Evolutionary conservation across 2,888 invertebrate species (phyloP).

Genomic region (Clepsis dumicolana): DNA sequence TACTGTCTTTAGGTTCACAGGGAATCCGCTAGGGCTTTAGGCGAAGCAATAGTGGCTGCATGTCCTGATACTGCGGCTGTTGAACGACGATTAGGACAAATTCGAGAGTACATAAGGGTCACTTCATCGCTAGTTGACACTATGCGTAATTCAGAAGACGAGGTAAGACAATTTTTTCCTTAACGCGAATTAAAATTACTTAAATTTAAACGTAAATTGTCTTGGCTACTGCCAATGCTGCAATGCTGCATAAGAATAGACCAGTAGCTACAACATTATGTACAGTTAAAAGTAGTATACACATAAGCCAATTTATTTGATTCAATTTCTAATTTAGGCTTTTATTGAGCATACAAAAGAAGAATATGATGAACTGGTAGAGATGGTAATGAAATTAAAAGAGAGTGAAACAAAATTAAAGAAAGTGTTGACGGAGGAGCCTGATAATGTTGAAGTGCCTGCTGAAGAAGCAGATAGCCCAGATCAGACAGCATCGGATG

Average conservation of each 20-base stretch:
- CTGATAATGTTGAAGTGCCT: constrained; percentile 73
- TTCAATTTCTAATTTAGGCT: constrained; percentile 79
- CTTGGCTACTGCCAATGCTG: constrained; percentile 1
- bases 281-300: constrained; percentile 30
- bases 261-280: constrained; percentile 17
- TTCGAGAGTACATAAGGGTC: constrained; percentile 90
- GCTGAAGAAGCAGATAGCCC: constrained; percentile 58
- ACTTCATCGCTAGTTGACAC: constrained; percentile 90
- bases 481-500: constrained; percentile 46
- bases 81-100: constrained; percentile 89
- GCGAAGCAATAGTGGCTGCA: constrained; percentile 80
- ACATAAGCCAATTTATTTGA: constrained; percentile 44
- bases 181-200: neutral
- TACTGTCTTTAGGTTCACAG: constrained; percentile 64
- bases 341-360: constrained; percentile 83
- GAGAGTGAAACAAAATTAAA: constrained; percentile 90
- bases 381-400: constrained; percentile 89
- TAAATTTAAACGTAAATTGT: neutral
- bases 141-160: constrained; percentile 89
- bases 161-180: constrained; percentile 73
- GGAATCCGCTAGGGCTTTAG: constrained; percentile 76
- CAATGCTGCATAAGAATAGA: constrained; percentile 14
- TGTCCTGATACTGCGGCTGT: constrained; percentile 89
- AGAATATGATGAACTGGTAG: constrained; percentile 87
- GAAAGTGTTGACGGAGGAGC: constrained; percentile 78